Percentiles rank a stretch among this genome's conserved stretches.
Conservation (phyloP, 2,888 invertebrate genomes). For the Yponomeuta sedellus region DNA sequence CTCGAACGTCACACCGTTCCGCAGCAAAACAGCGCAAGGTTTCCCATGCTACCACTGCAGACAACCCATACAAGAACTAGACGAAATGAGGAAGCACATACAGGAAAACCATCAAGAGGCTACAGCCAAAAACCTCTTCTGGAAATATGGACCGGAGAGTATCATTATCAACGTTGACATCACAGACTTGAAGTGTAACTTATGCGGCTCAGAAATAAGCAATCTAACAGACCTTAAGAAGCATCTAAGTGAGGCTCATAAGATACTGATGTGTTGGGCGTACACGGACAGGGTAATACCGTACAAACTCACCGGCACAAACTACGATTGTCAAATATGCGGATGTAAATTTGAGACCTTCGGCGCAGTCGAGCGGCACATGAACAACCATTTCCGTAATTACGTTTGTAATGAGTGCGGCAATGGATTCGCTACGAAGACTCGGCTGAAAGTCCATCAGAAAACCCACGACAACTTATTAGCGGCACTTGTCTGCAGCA, state of each 20-base stretch:
- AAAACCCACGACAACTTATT: conserved; percentile 19
- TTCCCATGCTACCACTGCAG: conserved; percentile 39
- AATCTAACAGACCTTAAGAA: conserved; percentile 29
- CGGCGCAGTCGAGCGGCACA: conserved; percentile 26
- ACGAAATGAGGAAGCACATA: conserved; percentile 27
- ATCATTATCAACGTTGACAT: conserved; percentile 37
- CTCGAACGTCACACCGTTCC: conserved; percentile 37
- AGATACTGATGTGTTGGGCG: conserved; percentile 30
- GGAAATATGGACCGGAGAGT: conserved; percentile 29
- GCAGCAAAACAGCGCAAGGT: conserved; percentile 32
- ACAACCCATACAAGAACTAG: conserved; percentile 27
- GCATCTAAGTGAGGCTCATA: conserved; percentile 30
- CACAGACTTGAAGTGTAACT: conserved; percentile 32
- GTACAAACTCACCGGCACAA: conserved; percentile 29
- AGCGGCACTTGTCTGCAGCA: conserved; percentile 28
- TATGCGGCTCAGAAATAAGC: conserved; percentile 27
- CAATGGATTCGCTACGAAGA: conserved; percentile 45
- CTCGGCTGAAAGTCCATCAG: conserved; percentile 46
- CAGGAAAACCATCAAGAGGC: conserved; percentile 23
- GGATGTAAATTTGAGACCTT: conserved; percentile 25
- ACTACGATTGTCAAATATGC: conserved; percentile 32
- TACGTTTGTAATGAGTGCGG: conserved; percentile 33
- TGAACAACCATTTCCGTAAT: conserved; percentile 30
- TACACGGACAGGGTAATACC: conserved; percentile 35
- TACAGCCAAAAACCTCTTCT: conserved; percentile 25